Evolutionary conservation across 2,113 vertebrate genomes (phyloP).

Genomic region (Callipepla californica): DNA sequence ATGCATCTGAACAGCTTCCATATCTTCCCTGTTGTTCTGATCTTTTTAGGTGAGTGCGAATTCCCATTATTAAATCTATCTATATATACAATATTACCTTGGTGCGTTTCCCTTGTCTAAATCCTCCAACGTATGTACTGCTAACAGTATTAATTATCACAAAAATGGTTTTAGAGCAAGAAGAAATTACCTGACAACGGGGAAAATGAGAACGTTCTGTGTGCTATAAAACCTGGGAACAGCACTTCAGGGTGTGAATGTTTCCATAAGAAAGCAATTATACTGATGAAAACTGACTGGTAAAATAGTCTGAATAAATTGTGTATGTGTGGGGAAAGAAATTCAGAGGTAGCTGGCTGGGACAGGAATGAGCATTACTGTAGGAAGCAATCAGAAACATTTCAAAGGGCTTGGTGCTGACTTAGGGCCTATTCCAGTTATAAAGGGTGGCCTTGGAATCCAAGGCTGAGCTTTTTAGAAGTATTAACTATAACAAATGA

Average conservation of each 20-base stretch:
- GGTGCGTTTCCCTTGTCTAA: not conserved
- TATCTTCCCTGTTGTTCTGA: not conserved
- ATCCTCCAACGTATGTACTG: not conserved
- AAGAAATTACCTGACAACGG: not conserved
- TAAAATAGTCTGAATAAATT: not conserved
- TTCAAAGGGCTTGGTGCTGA: not conserved
- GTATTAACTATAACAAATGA: not conserved
- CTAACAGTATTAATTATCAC: not conserved
- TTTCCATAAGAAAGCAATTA: slow-evolving; percentile 28
- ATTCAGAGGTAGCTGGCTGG: not conserved
- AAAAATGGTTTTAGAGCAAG: not conserved
- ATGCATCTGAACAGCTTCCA: not conserved
- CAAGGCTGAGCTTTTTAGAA: not conserved
- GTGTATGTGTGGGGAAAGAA: not conserved
- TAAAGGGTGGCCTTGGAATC: not conserved
- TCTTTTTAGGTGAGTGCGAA: not conserved
- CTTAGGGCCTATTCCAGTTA: not conserved
- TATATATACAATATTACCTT: not conserved
- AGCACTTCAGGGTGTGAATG: slow-evolving; percentile 13
- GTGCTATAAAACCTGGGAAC: slow-evolving; percentile 26
- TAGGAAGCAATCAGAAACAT: not conserved
- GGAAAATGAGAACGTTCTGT: not conserved
- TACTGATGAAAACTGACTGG: not conserved
- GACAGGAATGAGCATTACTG: not conserved
- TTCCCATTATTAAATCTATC: not conserved